Conservation (phyloP, 2,113 vertebrate species). For the Saguinus midas region DNA sequence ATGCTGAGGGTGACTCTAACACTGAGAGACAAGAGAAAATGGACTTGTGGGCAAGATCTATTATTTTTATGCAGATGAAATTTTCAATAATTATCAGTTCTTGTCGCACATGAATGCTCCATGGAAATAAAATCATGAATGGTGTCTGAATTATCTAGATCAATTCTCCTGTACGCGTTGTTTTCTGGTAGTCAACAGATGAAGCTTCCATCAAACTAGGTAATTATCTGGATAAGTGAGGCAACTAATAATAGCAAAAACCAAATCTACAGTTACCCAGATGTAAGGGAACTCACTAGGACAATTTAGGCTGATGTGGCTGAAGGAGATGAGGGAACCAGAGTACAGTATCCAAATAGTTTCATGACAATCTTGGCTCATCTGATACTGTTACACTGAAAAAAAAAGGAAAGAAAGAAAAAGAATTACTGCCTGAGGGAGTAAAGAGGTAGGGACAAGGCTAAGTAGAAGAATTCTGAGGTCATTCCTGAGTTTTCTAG, state of each 20-base stretch:
- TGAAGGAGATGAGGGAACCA: neutral
- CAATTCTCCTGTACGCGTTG: neutral
- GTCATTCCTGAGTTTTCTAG: neutral
- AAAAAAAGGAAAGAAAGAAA: too few species aligned
- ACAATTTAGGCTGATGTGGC: neutral
- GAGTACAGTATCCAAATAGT: neutral
- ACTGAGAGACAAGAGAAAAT: neutral
- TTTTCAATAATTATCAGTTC: conserved; percentile 31
- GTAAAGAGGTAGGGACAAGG: neutral
- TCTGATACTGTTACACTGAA: too few species aligned
- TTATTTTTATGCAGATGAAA: conserved; percentile 46
- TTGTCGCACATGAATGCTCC: conserved; percentile 40
- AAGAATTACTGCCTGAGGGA: neutral
- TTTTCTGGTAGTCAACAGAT: neutral
- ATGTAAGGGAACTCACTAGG: neutral
- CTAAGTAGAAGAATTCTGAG: neutral
- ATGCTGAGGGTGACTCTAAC: neutral
- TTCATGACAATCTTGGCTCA: accelerated
- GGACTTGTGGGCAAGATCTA: neutral
- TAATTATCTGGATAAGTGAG: conserved; percentile 13
- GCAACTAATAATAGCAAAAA: neutral
- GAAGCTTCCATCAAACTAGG: neutral
- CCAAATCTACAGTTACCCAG: neutral
- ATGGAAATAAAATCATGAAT: conserved; percentile 44
- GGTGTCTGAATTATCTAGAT: neutral